Base-by-base conservation (phyloP, 2,113 vertebrate species). In the Pyxicephalus adspersus region DNA sequence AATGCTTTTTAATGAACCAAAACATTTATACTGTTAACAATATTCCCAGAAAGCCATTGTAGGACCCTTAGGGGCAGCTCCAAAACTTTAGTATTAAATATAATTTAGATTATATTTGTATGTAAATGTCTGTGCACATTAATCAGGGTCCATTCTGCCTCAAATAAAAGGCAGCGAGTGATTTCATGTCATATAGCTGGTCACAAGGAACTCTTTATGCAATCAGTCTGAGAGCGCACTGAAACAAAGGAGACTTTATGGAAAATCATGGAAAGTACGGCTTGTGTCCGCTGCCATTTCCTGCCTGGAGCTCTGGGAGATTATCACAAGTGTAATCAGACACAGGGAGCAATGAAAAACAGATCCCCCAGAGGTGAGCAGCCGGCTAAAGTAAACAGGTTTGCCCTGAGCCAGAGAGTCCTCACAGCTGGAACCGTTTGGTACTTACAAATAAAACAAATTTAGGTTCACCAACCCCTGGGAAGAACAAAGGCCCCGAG, bases 311-410 rank as follows among this genome's bases (percentile, higher is more conserved):
- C 6, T 13, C 80, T 31, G 66, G 81, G 80, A 81, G 29, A 79
- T 64, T 17, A 86, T 77, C 67, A 61, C 64, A 50, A 52, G 0
- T 0, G 60, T 64, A 84, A 85, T 84, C 83, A 84, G 80, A 78
- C 64, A 67, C 17, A 31, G 22, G 74, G 67, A 71, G 83, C 82
- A 64, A 86, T 67, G 38, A 78, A 78, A 79, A 83, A 83, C 13
- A 80, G 72, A 28, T 23, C 72, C 57, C 9, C 8, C 58, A 76
- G 83, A 68, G 23, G 5, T 64, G 57, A 83, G 73, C 57, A 72
- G 55, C 20, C 54, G 20, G 66, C 81, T 81, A 38, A 66, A 71
- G 51, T 85, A 87, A 86, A 84, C 0, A 68, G 17, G 50, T 38
- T 20, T 20, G 28, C 50, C 51, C 64, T 8, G 19, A 23, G 18